Evolutionary conservation across 2,888 invertebrate genomes (phyloP), one percentile per base, ranked within the genome.

Genomic region (Sinelater perroti): DNA sequence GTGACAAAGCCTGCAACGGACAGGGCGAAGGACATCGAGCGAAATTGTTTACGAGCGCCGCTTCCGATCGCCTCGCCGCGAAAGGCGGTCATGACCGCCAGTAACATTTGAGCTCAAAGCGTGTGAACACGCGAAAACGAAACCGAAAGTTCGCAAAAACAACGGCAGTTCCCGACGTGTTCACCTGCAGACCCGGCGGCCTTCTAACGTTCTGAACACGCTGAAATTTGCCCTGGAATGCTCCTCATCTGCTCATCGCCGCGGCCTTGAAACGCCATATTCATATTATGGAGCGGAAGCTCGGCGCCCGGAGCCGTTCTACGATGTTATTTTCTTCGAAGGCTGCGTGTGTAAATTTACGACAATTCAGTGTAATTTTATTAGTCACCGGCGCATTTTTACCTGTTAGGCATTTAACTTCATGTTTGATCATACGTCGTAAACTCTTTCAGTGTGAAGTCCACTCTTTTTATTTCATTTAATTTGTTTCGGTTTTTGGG

Each of bases 161-260:
- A 52, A 52, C 33, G 52, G 42, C 52, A 52, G 44, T 42, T 52
- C 44, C 44, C 24, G 20, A 33, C 52, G 44, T 44, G 52, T 44
- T 52, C 35, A 44, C 52, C 44, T 44, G 44, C 17, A 42, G 44
- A 52, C 52, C 42, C 17, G 52, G 14, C 26, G 52, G 33, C 52
- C 52, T 52, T 52, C 52, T 52, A 42, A 44, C 42, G 44, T 44
- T 52, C 52, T 52, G 33, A 35, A 51, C 31, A 50, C 24, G 30
- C 40, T 51, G 40, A 51, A 49, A 51, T 40, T 38, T 51, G 50
- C 18, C 30, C 38, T 51, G 40, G 40, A 40, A 51, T 40, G 28
- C 13, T 51, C 31, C 42, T 35, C 24, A 7, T 40, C 26, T 17
- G n/a, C 40, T 40, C 24, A 40, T 40, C 30, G 28, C 38, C 11